Evolutionary conservation across 2,888 invertebrate species (phyloP).

Genomic region (Autographa pulchrina): DNA sequence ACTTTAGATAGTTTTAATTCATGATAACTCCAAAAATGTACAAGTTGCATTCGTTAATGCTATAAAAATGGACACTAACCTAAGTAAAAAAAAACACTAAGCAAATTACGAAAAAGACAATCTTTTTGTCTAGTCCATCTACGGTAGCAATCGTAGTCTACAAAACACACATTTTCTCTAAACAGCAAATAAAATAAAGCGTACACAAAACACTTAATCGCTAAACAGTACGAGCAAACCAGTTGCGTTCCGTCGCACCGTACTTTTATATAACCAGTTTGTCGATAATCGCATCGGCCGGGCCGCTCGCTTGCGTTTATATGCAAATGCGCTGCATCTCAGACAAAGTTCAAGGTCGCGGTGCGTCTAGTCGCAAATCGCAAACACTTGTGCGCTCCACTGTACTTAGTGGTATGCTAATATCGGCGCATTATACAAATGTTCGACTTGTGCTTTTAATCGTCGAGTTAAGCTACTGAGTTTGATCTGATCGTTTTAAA

Average conservation of each 20-base stretch:
- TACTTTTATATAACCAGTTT: constrained; percentile 73
- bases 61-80: too few relatives aligned
- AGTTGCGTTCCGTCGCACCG: constrained; percentile 67
- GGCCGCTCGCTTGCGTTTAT: constrained; percentile 73
- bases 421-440: constrained; percentile 32
- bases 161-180: constrained; percentile 28
- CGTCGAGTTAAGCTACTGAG: constrained; percentile 12
- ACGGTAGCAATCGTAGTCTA: not conserved
- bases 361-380: constrained; percentile 64
- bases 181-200: constrained; percentile 39
- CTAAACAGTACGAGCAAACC: constrained; percentile 70
- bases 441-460: constrained; percentile 12
- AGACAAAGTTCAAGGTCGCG: constrained; percentile 83
- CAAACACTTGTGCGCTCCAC: constrained; percentile 66
- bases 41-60: too few relatives aligned
- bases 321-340: constrained; percentile 86
- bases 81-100: not conserved
- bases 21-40: too few relatives aligned
- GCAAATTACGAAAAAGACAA: not conserved
- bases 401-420: constrained; percentile 61
- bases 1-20: too few relatives aligned
- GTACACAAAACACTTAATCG: constrained; percentile 59
- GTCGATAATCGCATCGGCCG: constrained; percentile 69
- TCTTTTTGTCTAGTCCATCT: not conserved
- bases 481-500: not conserved